phyloP scores from a whole-genome alignment of 2,888 invertebrate species.

The Zygogramma bicolorata region DNA sequence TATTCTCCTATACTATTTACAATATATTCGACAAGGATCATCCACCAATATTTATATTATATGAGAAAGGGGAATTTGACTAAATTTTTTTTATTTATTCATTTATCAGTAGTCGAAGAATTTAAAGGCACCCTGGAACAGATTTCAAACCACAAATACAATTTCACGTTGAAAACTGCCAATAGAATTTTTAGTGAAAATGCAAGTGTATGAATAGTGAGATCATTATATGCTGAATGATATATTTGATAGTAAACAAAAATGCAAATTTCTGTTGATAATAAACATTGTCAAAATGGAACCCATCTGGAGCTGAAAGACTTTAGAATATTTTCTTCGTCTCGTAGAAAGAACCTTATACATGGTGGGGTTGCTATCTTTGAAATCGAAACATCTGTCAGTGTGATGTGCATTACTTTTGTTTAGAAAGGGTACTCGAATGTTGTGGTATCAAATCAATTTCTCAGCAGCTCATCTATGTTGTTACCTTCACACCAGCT shows the following conservation, averaged over 20 bases:
- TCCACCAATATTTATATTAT: too few species aligned
- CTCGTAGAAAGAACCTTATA: not conserved
- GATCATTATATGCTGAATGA: not conserved
- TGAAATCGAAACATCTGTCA: not conserved
- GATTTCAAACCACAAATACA: too few species aligned
- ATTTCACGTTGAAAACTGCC: too few species aligned
- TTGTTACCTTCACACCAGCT: too few species aligned
- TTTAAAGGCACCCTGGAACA: too few species aligned
- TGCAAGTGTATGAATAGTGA: too few species aligned
- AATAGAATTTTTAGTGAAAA: too few species aligned
- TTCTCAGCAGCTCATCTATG: not conserved
- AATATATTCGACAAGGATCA: too few species aligned
- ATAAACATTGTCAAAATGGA: not conserved
- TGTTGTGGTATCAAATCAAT: not conserved
- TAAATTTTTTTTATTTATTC: too few species aligned
- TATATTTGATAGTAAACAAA: not conserved
- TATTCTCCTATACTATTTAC: too few species aligned
- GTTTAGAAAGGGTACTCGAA: not conserved
- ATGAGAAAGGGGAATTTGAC: too few species aligned
- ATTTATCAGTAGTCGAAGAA: too few species aligned
- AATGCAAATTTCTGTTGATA: slow-evolving; percentile 1
- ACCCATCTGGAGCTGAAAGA: not conserved
- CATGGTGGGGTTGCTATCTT: slow-evolving; percentile 10
- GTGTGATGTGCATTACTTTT: not conserved
- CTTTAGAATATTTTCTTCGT: not conserved